These are phyloP conservation scores for Pteria penguin DNA, from an alignment of 2,888 invertebrate genomes.

Conservation along the genomic window DNA sequence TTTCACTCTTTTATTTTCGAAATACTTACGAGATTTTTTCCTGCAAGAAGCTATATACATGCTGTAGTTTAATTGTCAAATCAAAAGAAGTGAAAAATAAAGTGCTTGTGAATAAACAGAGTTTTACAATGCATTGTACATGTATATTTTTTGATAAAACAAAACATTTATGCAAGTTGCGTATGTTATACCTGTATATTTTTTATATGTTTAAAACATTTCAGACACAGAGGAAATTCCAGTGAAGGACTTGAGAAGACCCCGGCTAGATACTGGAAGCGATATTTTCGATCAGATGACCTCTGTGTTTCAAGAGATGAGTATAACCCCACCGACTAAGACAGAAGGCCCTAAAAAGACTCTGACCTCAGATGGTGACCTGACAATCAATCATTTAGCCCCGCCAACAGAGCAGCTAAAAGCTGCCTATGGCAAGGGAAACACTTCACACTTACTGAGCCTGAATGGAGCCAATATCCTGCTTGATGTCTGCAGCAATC, in stretches of 20 bases:
- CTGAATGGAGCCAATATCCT: constrained; percentile 90
- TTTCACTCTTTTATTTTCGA: no score
- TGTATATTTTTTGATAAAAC: no score
- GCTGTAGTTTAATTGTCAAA: no score
- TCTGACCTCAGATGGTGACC: constrained; percentile 70
- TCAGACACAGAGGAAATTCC: constrained; percentile 52
- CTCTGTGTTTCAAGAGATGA: constrained; percentile 74
- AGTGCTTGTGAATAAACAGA: no score
- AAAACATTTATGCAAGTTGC: no score
- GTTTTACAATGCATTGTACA: no score
- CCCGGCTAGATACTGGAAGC: constrained; percentile 86
- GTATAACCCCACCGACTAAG: constrained; percentile 37
- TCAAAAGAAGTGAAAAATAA: no score
- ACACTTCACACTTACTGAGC: constrained; percentile 88
- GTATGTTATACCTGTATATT: no score
- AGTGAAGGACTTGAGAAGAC: constrained; percentile 80
- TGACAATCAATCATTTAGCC: constrained; percentile 69
- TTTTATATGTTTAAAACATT: background rate
- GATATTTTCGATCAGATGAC: constrained; percentile 88
- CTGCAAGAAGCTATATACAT: no score
- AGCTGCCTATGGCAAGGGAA: constrained; percentile 87
- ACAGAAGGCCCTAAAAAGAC: constrained; percentile 50
- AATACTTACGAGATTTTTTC: no score
- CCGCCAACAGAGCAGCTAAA: constrained; percentile 73
- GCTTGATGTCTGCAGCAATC: constrained; percentile 89